phyloP scores from a whole-genome alignment of 2,888 invertebrate genomes.

The Eustalomyia histrio region DNA sequence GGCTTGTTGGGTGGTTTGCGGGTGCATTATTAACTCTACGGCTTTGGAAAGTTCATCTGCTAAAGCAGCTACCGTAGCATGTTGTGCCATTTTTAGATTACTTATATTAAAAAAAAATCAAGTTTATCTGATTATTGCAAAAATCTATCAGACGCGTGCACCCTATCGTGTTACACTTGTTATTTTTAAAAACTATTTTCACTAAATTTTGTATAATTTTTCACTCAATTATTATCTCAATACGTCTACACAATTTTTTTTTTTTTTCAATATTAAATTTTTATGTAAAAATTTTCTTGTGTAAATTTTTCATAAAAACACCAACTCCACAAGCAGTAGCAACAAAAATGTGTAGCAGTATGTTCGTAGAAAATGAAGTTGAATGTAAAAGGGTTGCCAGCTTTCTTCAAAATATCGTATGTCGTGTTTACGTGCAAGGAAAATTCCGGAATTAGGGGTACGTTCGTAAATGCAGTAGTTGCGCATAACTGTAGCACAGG shows the following conservation, averaged over 20 bases:
- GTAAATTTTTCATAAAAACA: conserved; percentile 63
- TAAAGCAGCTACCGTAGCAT: conserved; percentile 75
- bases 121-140: conserved; percentile 20
- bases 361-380: no score
- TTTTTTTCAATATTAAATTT: conserved; percentile 10
- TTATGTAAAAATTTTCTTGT: conserved; percentile 63
- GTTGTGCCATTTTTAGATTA: conserved; percentile 73
- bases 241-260: conserved; percentile 14
- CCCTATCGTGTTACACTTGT: conserved; percentile 16
- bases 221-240: background rate
- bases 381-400: no score
- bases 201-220: no score
- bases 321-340: conserved; percentile 40
- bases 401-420: no score
- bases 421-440: no score
- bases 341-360: no score
- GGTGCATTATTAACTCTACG: conserved; percentile 90
- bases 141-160: conserved; percentile 37
- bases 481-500: no score
- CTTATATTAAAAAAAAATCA: conserved; percentile 12
- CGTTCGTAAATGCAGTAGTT: no score
- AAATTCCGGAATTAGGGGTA: no score
- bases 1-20: conserved; percentile 87
- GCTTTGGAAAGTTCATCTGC: conserved; percentile 90
- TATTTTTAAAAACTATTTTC: conserved; percentile 25